Evolutionary conservation across 2,113 vertebrate species (phyloP), one percentile per base, ranked within the genome.

Genomic region (Rutilus rutilus): DNA sequence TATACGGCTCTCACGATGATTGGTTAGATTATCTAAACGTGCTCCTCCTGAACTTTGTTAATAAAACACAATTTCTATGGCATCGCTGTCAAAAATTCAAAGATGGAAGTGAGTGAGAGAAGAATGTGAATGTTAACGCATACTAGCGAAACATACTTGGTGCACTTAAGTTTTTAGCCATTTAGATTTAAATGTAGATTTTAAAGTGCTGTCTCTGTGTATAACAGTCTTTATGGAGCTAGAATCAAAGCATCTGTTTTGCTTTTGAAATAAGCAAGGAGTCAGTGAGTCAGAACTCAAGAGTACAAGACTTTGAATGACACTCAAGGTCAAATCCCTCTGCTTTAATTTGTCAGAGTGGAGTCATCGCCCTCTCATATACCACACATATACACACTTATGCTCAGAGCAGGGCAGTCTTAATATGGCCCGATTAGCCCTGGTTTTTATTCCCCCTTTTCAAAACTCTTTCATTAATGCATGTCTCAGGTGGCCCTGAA

Each of bases 321-420:
- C 36, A 64, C 69, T 75, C 67, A 57, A 81, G 9, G 69, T 82
- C 47, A 52, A 33, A 62, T 67, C n/a, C 59, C 65, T 25, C 62
- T 77, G 59, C 69, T 47, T 57, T 74, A 76, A 85, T 85, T 76
- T 75, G 39, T 65, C 62, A 88, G 36, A 80, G 65, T 73, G 67
- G 67, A 75, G 59, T 74, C 71, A 77, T 87, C 17, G 25, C 27
- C n/a, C 62, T 65, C 57, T 52, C 57, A 73, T n/a, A 69, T 14
- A 65, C 30, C 52, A 33, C 33, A 78, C 52, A 54, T 2, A 59
- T 2, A 59, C 30, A 4, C 11, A 60, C 54, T 4, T 8, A 12
- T 9, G 5, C 73, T 60, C 15, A 67, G 36, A 85, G 76, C 52
- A 87, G 47, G 17, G 33, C 42, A 21, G 54, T 50, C 82, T 77